Conservation (phyloP, 2,113 vertebrate species). For the Podilymbus podiceps region DNA sequence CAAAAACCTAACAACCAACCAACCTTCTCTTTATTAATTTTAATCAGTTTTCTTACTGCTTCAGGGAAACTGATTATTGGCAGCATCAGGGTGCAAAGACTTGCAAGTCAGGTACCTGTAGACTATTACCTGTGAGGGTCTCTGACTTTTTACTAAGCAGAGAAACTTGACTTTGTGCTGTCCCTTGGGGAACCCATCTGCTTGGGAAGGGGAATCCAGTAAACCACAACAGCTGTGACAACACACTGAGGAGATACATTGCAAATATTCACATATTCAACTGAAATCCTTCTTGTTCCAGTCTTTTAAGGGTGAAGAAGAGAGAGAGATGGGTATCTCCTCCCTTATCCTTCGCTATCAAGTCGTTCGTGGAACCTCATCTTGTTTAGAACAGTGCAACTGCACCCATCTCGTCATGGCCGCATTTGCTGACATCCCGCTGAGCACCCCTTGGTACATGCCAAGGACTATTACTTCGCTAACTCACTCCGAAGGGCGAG, state of each 20-base stretch:
- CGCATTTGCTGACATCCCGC: too few species aligned
- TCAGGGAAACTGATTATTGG: neutral
- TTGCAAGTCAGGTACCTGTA: neutral
- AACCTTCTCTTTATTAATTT: neutral
- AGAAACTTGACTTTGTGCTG: neutral
- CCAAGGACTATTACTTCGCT: too few species aligned
- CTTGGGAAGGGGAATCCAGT: neutral
- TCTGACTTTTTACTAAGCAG: neutral
- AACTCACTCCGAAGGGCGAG: neutral
- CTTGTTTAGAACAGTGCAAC: neutral
- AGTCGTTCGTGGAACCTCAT: neutral
- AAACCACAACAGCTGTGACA: neutral
- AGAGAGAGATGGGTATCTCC: neutral
- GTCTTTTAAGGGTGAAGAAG: neutral
- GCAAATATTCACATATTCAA: neutral
- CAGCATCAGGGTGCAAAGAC: fast-evolving
- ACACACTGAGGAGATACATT: neutral
- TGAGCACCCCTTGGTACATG: fast-evolving
- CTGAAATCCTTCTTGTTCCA: neutral
- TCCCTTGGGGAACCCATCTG: neutral
- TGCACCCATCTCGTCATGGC: neutral
- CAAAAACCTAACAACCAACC: too few species aligned
- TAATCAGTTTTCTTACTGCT: neutral
- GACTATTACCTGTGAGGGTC: neutral
- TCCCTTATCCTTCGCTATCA: neutral